Conservation (phyloP, 2,113 vertebrate genomes). For the Condylura cristata region DNA sequence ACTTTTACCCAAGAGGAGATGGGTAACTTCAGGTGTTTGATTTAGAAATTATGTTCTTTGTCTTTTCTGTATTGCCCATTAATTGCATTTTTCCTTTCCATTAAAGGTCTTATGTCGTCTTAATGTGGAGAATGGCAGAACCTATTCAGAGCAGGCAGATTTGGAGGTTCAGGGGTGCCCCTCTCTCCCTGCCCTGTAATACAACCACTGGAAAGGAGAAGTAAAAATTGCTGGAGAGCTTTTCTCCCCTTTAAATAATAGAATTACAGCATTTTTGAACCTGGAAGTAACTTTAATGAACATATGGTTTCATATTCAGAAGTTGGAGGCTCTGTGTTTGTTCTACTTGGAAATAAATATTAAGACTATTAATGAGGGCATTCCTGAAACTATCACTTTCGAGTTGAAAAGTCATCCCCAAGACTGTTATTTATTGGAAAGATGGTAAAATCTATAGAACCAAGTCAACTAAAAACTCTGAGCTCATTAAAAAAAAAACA, state of each 20-base stretch:
- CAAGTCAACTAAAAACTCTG: not conserved
- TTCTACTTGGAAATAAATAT: conserved; percentile 36
- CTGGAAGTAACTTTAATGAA: not conserved
- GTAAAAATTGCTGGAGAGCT: not conserved
- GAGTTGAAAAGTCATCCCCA: not conserved
- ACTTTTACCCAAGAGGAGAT: no score
- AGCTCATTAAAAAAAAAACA: no score
- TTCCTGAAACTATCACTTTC: not conserved
- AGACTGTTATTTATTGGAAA: not conserved
- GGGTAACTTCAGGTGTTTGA: no score
- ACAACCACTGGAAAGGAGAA: not conserved
- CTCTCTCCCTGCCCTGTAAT: no score
- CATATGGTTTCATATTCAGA: not conserved
- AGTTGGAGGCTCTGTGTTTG: not conserved
- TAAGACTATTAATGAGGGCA: not conserved
- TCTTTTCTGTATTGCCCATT: no score
- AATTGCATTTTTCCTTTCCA: no score
- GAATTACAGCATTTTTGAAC: not conserved
- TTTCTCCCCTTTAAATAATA: not conserved
- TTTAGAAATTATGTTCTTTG: no score
- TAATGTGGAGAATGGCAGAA: no score
- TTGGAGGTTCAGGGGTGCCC: no score
- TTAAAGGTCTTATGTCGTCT: no score
- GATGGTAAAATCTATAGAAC: not conserved
- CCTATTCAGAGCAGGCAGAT: no score